Conservation (phyloP, 2,888 invertebrate genomes). For the Euplagia quadripunctaria region DNA sequence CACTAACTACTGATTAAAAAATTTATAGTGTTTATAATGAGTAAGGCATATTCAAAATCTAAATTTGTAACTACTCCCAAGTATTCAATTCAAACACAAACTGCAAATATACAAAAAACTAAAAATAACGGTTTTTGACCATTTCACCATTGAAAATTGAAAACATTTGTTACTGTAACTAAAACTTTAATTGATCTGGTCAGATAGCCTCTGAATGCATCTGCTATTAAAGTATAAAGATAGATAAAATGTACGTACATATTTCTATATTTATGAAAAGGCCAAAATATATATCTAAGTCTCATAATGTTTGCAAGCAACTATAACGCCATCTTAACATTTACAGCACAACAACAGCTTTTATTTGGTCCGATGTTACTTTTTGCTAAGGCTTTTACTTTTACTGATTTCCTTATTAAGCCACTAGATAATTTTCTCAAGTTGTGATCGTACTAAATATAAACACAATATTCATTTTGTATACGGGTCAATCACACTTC, state of each 20-base stretch:
- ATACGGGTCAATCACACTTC: not conserved
- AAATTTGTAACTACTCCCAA: slow-evolving; percentile 31
- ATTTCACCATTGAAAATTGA: slow-evolving; percentile 57
- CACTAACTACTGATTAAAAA: not conserved
- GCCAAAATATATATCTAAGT: not conserved
- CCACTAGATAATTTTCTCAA: not conserved
- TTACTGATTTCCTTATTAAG: not conserved
- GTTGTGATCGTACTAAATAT: not conserved
- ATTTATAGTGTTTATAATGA: not conserved
- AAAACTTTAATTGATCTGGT: slow-evolving; percentile 61
- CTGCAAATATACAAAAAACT: slow-evolving; percentile 68
- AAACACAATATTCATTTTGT: not conserved
- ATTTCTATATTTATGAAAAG: not conserved
- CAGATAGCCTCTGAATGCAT: slow-evolving; percentile 37
- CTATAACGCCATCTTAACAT: not conserved
- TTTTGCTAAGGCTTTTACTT: not conserved
- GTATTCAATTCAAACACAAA: slow-evolving; percentile 64
- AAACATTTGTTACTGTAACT: slow-evolving; percentile 54
- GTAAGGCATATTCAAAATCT: not conserved
- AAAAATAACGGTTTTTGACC: slow-evolving; percentile 66
- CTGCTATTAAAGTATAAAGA: not conserved
- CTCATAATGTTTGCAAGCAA: not conserved
- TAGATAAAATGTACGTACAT: not conserved
- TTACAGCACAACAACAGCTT: not conserved
- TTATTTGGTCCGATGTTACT: not conserved